Evolutionary conservation across 2,113 vertebrate species (phyloP).

Genomic region (Campylomormyrus numenius): DNA sequence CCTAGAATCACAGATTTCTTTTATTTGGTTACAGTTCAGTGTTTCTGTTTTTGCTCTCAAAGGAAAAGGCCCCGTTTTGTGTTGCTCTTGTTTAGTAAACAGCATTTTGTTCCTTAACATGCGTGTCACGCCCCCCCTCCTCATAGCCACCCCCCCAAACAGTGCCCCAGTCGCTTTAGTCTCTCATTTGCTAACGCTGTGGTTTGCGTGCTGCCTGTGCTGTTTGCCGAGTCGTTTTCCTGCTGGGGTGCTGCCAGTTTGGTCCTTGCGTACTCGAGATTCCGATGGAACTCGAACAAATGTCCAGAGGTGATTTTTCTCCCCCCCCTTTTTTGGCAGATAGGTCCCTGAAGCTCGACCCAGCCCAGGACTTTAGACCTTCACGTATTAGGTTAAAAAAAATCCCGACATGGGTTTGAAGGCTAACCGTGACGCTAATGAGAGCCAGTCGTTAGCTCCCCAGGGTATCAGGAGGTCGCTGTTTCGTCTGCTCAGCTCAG

Average conservation of each 20-base stretch:
- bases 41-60: background rate
- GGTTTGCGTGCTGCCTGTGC: background rate
- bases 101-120: constrained; percentile 13
- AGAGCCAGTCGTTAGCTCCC: constrained; percentile 44
- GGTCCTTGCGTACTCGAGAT: background rate
- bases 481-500: constrained; percentile 28
- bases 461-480: background rate
- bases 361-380: constrained; percentile 26
- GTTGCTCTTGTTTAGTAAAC: constrained; percentile 43
- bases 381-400: constrained; percentile 46
- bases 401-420: constrained; percentile 37
- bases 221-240: background rate
- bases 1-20: constrained; percentile 34
- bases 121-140: background rate
- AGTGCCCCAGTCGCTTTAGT: background rate
- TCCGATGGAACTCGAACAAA: background rate
- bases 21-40: background rate
- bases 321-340: background rate
- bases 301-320: background rate
- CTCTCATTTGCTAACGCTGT: background rate
- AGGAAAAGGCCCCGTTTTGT: constrained; percentile 37
- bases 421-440: constrained; percentile 42
- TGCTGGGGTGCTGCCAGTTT: background rate
- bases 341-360: constrained; percentile 22
- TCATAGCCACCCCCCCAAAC: background rate